phyloP scores from a whole-genome alignment of 2,113 vertebrate genomes.

The Alethe diademata region DNA sequence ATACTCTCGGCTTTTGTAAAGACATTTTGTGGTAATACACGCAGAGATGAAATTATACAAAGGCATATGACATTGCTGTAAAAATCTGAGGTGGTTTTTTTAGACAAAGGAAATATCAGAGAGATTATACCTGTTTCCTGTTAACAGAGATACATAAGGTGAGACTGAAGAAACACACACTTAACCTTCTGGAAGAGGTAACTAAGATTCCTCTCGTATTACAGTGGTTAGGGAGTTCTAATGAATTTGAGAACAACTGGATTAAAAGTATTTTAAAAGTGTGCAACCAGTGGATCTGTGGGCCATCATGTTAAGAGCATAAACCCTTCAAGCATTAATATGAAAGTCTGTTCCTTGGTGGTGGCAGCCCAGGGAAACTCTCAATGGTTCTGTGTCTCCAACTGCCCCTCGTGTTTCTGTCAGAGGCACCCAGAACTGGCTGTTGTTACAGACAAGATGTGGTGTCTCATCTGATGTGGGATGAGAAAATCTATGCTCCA shows the following conservation, averaged over 20 bases:
- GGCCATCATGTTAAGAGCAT: not conserved
- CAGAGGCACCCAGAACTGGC: not conserved
- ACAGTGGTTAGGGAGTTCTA: not conserved
- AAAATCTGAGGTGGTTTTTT: not conserved
- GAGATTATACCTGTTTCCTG: not conserved
- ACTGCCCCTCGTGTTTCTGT: not conserved
- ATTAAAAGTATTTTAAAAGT: not conserved
- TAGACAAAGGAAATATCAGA: not conserved
- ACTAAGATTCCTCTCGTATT: not conserved
- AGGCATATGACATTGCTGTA: not conserved
- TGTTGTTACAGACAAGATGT: not conserved
- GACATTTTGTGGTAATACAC: not conserved
- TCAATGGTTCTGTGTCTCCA: rapidly evolving
- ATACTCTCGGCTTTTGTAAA: not conserved
- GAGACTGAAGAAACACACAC: not conserved
- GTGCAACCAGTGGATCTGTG: not conserved
- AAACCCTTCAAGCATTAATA: not conserved
- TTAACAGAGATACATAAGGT: not conserved
- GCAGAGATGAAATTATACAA: not conserved
- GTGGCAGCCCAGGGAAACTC: not conserved
- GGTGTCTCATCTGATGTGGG: not conserved
- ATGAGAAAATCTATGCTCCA: not conserved
- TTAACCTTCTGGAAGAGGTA: not conserved
- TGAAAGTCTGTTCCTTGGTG: not conserved
- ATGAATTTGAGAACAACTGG: not conserved